Percentiles rank a stretch among this genome's conserved stretches.
Conservation (phyloP, 2,797 vertebrate species). For the Micromesistius poutassou region DNA sequence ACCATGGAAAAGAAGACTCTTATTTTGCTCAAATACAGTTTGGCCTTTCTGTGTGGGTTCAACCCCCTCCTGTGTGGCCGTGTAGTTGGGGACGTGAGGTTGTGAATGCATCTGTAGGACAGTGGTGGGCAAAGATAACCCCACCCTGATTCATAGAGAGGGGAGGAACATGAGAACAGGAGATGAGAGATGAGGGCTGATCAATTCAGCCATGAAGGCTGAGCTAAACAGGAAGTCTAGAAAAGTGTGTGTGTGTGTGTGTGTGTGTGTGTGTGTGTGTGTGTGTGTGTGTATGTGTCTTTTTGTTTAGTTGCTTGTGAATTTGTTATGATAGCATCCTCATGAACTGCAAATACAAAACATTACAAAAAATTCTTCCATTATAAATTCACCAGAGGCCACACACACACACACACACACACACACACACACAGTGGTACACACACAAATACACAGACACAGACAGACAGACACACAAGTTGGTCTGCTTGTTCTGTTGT, state of each 20-base stretch:
- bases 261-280: constrained; percentile 3
- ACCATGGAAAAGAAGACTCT: constrained; percentile 59
- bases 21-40: constrained; percentile 54
- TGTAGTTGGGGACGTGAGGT: background rate
- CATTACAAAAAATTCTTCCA: constrained; percentile 23
- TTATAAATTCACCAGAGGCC: constrained; percentile 4
- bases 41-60: constrained; percentile 40
- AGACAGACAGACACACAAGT: constrained; percentile 10
- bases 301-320: constrained; percentile 11
- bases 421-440: background rate
- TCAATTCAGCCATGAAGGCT: constrained; percentile 29
- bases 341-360: constrained; percentile 17
- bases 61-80: background rate
- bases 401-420: constrained; percentile 6
- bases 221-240: constrained; percentile 32
- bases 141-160: background rate
- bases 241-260: background rate
- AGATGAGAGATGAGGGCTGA: constrained; percentile 17
- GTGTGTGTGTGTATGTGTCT: constrained; percentile 2
- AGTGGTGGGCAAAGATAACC: background rate
- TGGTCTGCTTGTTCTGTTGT: constrained; percentile 47
- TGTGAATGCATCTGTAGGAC: background rate
- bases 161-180: background rate
- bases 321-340: constrained; percentile 34
- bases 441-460: background rate